phyloP scores from a whole-genome alignment of 1,140 invertebrate genomes.

The Drosophila orena region DNA sequence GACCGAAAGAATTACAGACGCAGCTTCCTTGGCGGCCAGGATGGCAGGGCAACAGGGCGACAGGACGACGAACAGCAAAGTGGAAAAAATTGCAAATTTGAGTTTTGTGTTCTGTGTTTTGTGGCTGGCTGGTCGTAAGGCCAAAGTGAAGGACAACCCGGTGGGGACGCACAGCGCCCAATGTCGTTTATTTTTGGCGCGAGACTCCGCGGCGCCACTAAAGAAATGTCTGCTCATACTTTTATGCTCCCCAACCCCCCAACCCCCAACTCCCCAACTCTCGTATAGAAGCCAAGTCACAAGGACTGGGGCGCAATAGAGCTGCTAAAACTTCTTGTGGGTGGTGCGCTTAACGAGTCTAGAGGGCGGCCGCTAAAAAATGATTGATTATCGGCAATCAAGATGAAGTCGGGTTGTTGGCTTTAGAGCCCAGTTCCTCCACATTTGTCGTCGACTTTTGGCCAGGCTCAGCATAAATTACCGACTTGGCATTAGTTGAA shows the following conservation, averaged over 20 bases:
- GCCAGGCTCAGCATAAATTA: constrained; percentile 26
- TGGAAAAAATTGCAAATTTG: constrained; percentile 81
- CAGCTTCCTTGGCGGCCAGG: constrained; percentile 67
- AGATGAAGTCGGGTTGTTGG: constrained; percentile 53
- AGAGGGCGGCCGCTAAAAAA: constrained; percentile 43
- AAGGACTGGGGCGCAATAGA: constrained; percentile 65
- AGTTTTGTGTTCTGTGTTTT: constrained; percentile 74
- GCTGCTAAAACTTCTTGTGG: constrained; percentile 64
- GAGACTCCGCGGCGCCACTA: constrained; percentile 71
- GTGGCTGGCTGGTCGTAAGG: constrained; percentile 51
- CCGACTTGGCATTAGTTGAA: constrained; percentile 18
- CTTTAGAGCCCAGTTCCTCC: constrained; percentile 23
- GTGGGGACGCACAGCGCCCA: constrained; percentile 37
- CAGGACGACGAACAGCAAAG: constrained; percentile 40
- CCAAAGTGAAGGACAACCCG: constrained; percentile 14
- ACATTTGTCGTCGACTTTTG: constrained; percentile 48
- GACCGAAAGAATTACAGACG: constrained; percentile 60
- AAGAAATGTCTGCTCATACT: constrained; percentile 24
- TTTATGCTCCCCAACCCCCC: background rate
- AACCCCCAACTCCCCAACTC: background rate
- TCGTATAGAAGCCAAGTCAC: constrained; percentile 41
- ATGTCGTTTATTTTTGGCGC: constrained; percentile 71
- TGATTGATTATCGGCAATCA: constrained; percentile 71
- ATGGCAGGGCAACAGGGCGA: constrained; percentile 2
- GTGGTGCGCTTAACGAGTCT: constrained; percentile 60